These are phyloP conservation scores for Catharus fuscescens DNA, from an alignment of 2,113 vertebrate species.

Conservation along the genomic window DNA sequence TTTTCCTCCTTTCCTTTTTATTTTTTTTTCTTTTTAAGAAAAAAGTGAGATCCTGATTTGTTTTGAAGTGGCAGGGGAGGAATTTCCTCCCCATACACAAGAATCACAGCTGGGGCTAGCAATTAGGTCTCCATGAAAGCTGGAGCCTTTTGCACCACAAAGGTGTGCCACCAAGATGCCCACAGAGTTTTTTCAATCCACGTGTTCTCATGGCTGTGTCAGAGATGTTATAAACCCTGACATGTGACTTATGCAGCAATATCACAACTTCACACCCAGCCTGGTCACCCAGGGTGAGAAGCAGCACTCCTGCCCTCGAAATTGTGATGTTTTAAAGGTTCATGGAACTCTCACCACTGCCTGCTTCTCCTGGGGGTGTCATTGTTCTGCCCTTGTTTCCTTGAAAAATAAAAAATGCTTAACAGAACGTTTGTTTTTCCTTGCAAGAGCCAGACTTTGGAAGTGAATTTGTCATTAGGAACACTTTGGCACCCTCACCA, in stretches of 20 bases:
- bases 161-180: not conserved
- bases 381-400: not conserved
- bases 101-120: not conserved
- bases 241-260: not conserved
- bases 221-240: not conserved
- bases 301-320: not conserved
- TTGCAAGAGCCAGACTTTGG: not conserved
- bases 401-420: not conserved
- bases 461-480: not conserved
- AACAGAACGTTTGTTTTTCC: not conserved
- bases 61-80: not conserved
- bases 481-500: fast-evolving
- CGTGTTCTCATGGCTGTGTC: not conserved
- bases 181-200: not conserved
- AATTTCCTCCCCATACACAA: fast-evolving
- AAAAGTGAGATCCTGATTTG: not conserved
- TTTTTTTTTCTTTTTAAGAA: not conserved
- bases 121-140: not conserved
- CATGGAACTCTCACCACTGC: not conserved
- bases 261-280: not conserved
- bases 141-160: not conserved
- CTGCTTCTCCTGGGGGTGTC: not conserved
- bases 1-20: not conserved
- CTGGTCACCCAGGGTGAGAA: not conserved
- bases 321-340: not conserved